phyloP scores from a whole-genome alignment of 2,888 invertebrate genomes.

The Microdon myrmicae region DNA sequence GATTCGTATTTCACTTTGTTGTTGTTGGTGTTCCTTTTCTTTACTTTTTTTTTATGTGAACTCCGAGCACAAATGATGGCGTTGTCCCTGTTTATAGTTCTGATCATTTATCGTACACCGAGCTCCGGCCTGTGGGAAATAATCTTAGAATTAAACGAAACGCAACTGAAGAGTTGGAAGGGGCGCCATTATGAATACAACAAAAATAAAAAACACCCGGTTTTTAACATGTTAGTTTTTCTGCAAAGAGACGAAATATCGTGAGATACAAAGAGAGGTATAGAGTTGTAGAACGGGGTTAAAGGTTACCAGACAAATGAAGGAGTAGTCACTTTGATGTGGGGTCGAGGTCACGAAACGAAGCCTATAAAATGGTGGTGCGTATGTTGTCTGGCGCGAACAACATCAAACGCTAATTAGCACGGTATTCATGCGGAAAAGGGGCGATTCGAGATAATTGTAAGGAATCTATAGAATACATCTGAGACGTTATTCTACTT shows the following conservation, averaged over 20 bases:
- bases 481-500: too few species aligned
- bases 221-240: constrained; percentile 18
- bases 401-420: too few species aligned
- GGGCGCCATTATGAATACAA: not conserved
- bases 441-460: too few species aligned
- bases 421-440: too few species aligned
- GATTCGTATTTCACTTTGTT: constrained; percentile 38
- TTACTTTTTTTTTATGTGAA: constrained; percentile 43
- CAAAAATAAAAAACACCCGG: not conserved
- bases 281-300: constrained; percentile 11
- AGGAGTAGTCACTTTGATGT: too few species aligned
- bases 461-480: too few species aligned
- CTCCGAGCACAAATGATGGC: constrained; percentile 19
- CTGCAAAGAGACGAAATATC: constrained; percentile 5
- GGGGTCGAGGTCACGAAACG: too few species aligned
- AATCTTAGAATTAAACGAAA: constrained; percentile 9
- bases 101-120: constrained; percentile 7
- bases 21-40: too few species aligned
- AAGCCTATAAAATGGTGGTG: too few species aligned
- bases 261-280: not conserved
- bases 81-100: constrained; percentile 35
- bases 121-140: constrained; percentile 16
- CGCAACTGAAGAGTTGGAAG: not conserved
- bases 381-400: too few species aligned
- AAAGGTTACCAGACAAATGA: constrained; percentile 34